These are phyloP conservation scores for Desoria tigrina DNA, from an alignment of 2,888 invertebrate species.

Conservation along the genomic window DNA sequence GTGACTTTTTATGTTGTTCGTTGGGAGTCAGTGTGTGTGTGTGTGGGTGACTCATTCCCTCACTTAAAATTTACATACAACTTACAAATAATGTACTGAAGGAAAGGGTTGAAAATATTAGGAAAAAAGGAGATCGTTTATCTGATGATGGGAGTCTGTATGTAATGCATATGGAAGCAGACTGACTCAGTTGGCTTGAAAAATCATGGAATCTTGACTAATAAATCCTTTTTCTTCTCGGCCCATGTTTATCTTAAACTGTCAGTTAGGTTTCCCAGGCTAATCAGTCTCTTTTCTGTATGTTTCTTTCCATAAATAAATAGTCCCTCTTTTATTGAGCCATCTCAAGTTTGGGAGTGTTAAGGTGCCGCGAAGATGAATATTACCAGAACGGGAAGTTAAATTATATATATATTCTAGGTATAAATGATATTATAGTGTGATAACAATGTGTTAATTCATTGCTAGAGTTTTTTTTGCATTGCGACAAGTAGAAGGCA, in stretches of 20 bases:
- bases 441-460: no score
- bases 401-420: no score
- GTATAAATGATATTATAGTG: no score
- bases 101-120: conserved; percentile 12
- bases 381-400: no score
- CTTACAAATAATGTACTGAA: no score
- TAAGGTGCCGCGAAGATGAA: neutral
- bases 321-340: conserved; percentile 14
- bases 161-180: conserved; percentile 12
- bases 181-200: conserved; percentile 5
- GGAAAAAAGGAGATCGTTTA: neutral
- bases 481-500: no score
- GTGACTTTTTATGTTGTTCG: no score
- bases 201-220: conserved; percentile 16
- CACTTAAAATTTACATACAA: no score
- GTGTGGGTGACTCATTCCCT: no score
- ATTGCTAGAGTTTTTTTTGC: no score
- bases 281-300: conserved; percentile 6
- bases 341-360: neutral
- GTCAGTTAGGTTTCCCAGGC: conserved; percentile 22
- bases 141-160: conserved; percentile 8
- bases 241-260: conserved; percentile 23
- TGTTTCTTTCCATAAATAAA: conserved; percentile 14
- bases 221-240: conserved; percentile 16
- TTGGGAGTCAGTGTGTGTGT: no score